phyloP scores from a whole-genome alignment of 2,888 invertebrate genomes.

The Adelphocoris suturalis region DNA sequence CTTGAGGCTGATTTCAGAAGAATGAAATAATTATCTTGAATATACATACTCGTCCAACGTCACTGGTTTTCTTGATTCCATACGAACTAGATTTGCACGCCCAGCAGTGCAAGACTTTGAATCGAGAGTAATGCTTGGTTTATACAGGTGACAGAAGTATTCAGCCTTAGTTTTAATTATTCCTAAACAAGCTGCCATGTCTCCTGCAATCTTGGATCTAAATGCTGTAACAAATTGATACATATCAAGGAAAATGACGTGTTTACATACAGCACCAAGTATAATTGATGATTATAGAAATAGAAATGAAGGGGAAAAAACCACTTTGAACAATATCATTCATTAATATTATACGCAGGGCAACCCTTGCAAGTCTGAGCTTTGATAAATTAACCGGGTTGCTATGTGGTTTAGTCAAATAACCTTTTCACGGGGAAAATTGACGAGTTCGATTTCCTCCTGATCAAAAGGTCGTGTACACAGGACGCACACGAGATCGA shows the following conservation, averaged over 20 bases:
- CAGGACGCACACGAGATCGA: too few species aligned
- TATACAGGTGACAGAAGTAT: constrained; percentile 88
- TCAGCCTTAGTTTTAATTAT: constrained; percentile 90
- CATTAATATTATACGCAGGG: too few species aligned
- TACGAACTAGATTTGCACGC: constrained; percentile 79
- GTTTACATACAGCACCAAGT: not conserved
- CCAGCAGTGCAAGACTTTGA: constrained; percentile 85
- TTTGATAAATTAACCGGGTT: too few species aligned
- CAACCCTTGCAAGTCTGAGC: too few species aligned
- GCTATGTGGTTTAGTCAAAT: too few species aligned
- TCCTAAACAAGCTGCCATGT: constrained; percentile 89
- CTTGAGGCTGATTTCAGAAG: not conserved
- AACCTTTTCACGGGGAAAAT: too few species aligned
- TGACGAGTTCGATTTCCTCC: not conserved
- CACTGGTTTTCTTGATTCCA: constrained; percentile 56
- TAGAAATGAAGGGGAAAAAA: too few species aligned
- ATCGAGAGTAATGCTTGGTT: constrained; percentile 85
- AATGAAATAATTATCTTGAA: not conserved
- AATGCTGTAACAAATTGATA: constrained; percentile 79
- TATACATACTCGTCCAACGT: constrained; percentile 55
- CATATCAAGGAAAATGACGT: not conserved
- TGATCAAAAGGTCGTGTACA: too few species aligned
- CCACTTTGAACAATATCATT: too few species aligned
- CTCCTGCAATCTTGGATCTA: constrained; percentile 85
- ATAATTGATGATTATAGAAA: too few species aligned